Conservation (phyloP, 2,113 vertebrate genomes). For the Motacilla tschutschensis region DNA sequence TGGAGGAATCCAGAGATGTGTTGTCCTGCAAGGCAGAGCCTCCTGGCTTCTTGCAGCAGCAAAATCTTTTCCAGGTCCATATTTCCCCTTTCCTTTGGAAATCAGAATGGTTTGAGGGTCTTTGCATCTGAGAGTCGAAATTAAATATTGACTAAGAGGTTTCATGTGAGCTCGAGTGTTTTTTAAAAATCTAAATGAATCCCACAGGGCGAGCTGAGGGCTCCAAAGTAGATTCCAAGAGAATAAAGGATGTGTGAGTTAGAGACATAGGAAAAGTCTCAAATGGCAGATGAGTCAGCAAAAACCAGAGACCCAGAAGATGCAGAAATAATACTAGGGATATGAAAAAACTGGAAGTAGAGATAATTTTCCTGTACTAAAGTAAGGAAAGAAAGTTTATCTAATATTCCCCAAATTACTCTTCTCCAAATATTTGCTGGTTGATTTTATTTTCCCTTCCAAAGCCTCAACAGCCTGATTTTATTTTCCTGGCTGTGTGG, state of each 20-base stretch:
- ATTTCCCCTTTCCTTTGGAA: background rate
- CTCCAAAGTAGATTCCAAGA: background rate
- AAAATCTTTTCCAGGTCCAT: background rate
- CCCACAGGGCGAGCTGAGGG: background rate
- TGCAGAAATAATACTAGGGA: background rate
- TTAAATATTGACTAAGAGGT: slow-evolving; percentile 27
- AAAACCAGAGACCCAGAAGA: background rate
- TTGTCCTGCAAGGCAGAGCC: background rate
- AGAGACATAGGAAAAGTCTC: background rate
- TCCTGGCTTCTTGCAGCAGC: background rate
- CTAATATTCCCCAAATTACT: slow-evolving; percentile 36
- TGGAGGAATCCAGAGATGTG: background rate
- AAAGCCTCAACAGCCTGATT: slow-evolving; percentile 49
- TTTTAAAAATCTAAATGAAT: slow-evolving; percentile 5
- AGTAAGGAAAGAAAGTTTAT: slow-evolving; percentile 22
- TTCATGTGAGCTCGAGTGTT: slow-evolving; percentile 3
- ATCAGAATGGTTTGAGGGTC: background rate
- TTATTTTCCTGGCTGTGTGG: slow-evolving; percentile 44
- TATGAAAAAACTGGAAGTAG: background rate
- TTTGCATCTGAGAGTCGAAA: background rate
- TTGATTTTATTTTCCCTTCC: slow-evolving; percentile 45
- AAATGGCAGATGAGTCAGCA: slow-evolving; percentile 13
- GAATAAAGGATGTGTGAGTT: background rate
- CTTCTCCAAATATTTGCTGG: slow-evolving; percentile 50
- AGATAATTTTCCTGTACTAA: slow-evolving; percentile 25